Conservation (phyloP, 2,797 vertebrate genomes). For the Arctocebus calabarensis region DNA sequence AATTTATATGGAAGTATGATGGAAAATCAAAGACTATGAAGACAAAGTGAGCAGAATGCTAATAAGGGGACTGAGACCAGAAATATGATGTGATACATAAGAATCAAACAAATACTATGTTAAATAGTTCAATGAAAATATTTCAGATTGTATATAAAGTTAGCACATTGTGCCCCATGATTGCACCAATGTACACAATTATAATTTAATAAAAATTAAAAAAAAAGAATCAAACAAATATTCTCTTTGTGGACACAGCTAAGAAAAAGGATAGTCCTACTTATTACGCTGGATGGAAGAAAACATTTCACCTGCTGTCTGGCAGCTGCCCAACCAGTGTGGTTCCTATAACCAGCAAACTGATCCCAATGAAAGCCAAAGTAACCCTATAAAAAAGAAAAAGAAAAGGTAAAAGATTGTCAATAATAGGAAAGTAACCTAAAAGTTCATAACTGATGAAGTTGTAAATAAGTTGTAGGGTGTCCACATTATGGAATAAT, state of each 20-base stretch:
- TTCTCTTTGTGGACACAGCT: neutral
- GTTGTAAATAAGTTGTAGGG: neutral
- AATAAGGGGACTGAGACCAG: neutral
- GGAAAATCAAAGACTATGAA: conserved; percentile 19
- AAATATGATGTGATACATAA: neutral
- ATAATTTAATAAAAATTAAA: too few relatives aligned
- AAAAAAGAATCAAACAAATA: too few relatives aligned
- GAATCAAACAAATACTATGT: conserved; percentile 32
- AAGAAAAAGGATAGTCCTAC: neutral
- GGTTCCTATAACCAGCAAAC: conserved; percentile 93
- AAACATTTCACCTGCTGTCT: conserved; percentile 90
- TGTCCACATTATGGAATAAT: neutral
- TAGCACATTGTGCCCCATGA: too few relatives aligned
- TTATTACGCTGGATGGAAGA: neutral
- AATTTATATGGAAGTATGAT: neutral
- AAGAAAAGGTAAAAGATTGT: neutral
- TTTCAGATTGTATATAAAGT: too few relatives aligned
- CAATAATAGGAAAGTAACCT: neutral
- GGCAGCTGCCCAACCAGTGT: conserved; percentile 93
- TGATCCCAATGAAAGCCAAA: conserved; percentile 93
- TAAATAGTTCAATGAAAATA: too few relatives aligned
- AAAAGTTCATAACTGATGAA: neutral
- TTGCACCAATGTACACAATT: too few relatives aligned
- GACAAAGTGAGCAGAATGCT: conserved; percentile 18
- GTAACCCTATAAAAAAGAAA: conserved; percentile 89